Evolutionary conservation across 2,797 vertebrate genomes (phyloP).

Genomic region (Melanotaenia trifasciata): DNA sequence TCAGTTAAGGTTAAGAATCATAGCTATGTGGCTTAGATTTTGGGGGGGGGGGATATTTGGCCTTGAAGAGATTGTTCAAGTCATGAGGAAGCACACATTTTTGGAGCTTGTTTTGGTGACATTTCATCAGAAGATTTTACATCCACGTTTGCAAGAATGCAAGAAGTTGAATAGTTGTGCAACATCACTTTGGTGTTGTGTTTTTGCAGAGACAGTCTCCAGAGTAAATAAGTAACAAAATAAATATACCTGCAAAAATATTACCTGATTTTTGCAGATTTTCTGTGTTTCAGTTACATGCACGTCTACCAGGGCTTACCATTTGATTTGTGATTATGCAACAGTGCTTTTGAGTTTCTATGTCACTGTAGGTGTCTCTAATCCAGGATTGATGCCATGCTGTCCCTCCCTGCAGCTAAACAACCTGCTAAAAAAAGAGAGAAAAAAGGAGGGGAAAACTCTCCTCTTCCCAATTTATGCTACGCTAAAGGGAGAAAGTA

Average conservation of each 20-base stretch:
- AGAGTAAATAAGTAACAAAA: constrained; percentile 21
- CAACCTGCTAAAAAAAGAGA: constrained; percentile 69
- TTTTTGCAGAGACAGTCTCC: not conserved
- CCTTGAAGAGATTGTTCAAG: not conserved
- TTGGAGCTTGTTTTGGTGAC: not conserved
- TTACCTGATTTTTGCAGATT: not conserved
- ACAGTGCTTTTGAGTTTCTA: constrained; percentile 21
- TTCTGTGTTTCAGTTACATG: not conserved
- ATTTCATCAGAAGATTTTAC: not conserved
- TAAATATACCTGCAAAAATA: too few species aligned
- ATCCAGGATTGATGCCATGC: constrained; percentile 66
- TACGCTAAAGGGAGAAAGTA: constrained; percentile 7
- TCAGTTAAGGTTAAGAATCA: too few species aligned
- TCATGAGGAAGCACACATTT: not conserved
- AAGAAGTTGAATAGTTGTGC: not conserved
- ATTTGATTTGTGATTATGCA: constrained; percentile 19
- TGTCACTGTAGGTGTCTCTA: constrained; percentile 73
- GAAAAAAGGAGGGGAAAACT: not conserved
- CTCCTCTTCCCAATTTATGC: constrained; percentile 10
- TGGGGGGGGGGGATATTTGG: not conserved
- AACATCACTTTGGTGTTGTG: not conserved
- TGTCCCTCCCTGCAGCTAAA: constrained; percentile 61
- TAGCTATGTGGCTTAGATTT: not conserved
- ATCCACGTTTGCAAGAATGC: not conserved
- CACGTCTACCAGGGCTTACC: not conserved